Conservation (phyloP, 1,140 invertebrate genomes). For the Tetramorium parvispinum region DNA sequence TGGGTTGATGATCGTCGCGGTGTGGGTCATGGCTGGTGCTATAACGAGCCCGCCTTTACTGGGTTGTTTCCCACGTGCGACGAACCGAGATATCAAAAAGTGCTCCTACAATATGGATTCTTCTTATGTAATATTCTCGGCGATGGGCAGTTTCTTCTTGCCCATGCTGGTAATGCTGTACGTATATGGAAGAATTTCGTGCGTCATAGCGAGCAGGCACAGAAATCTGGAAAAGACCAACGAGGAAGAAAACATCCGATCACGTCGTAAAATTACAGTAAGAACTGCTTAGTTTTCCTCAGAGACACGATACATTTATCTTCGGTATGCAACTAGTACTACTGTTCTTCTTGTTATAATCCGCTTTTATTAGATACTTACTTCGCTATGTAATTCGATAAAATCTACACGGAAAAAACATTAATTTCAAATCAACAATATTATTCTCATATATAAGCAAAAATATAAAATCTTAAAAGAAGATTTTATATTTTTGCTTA, state of each 20-base stretch:
- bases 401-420: too few species aligned
- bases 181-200: constrained; percentile 95
- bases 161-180: constrained; percentile 97
- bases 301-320: not conserved
- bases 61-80: constrained; percentile 87
- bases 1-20: constrained; percentile 91
- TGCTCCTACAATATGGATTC: constrained; percentile 93
- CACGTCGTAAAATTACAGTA: constrained; percentile 65
- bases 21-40: constrained; percentile 92
- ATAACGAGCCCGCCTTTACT: constrained; percentile 94
- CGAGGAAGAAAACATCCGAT: constrained; percentile 62
- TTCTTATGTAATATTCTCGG: constrained; percentile 96
- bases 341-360: not conserved
- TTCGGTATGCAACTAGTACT: too few species aligned
- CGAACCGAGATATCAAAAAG: constrained; percentile 73
- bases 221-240: constrained; percentile 81
- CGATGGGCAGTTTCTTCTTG: constrained; percentile 96
- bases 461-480: too few species aligned
- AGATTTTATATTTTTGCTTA: too few species aligned
- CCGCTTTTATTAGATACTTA: not conserved
- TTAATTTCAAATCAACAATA: too few species aligned
- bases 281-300: not conserved
- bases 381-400: not conserved
- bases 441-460: too few species aligned
- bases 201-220: constrained; percentile 91